phyloP scores from a whole-genome alignment of 2,113 vertebrate genomes.

The Cyphomyrus discorhynchus region DNA sequence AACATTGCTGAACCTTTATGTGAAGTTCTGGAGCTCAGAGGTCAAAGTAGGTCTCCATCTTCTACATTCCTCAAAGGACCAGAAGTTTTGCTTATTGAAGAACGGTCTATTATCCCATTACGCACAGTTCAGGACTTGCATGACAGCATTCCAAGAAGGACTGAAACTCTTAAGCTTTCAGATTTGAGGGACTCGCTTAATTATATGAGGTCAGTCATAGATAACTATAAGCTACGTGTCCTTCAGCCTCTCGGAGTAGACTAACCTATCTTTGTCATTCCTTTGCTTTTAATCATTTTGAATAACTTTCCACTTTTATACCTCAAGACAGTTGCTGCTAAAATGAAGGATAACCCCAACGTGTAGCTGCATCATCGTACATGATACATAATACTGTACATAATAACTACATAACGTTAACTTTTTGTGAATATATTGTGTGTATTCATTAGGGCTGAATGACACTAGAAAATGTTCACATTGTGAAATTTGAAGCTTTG shows the following conservation, averaged over 20 bases:
- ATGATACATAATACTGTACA: too few relatives aligned
- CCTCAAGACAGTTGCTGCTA: too few relatives aligned
- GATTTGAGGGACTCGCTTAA: background rate
- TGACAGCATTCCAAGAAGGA: background rate
- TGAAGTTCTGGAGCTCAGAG: background rate
- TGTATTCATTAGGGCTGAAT: background rate
- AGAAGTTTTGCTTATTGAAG: background rate
- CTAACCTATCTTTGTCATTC: background rate
- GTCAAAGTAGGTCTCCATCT: background rate
- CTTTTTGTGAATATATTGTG: background rate
- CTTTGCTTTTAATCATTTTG: background rate
- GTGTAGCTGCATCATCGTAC: too few relatives aligned
- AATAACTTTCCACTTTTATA: background rate
- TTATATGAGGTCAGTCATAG: background rate
- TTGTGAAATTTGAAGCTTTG: background rate
- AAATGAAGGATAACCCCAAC: too few relatives aligned
- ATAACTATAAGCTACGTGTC: background rate
- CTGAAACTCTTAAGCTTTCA: background rate
- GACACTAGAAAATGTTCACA: background rate
- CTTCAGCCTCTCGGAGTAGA: background rate
- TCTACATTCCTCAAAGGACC: background rate
- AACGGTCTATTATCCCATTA: background rate
- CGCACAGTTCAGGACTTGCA: background rate
- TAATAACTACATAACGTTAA: too few relatives aligned
- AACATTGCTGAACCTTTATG: background rate